Conservation (phyloP, 2,113 vertebrate species). For the Cervus canadensis region DNA sequence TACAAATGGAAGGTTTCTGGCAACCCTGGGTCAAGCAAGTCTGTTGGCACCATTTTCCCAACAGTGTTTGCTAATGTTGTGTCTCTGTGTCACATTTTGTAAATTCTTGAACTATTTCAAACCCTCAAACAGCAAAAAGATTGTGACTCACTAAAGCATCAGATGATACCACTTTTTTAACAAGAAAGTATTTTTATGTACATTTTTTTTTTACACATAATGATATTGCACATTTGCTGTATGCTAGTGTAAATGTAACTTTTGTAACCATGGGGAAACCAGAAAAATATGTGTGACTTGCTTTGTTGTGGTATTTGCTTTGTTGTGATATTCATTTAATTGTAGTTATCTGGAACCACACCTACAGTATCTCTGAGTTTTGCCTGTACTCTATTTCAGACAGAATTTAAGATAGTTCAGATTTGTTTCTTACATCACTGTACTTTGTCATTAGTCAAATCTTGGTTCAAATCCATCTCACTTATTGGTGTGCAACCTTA, state of each 20-base stretch:
- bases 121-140: not conserved
- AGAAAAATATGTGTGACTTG: not conserved
- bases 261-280: not conserved
- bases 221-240: not conserved
- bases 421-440: not conserved
- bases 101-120: not conserved
- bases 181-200: not conserved
- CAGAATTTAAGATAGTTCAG: constrained; percentile 6
- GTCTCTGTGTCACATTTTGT: not conserved
- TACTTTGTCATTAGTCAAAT: not conserved
- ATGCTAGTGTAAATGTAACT: not conserved
- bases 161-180: not conserved
- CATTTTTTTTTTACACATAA: not conserved
- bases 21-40: not conserved
- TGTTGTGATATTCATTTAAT: not conserved
- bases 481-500: not conserved
- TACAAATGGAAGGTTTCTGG: not conserved
- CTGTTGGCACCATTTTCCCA: not conserved
- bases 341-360: not conserved
- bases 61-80: not conserved
- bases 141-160: not conserved
- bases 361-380: not conserved
- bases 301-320: not conserved
- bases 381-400: not conserved
- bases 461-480: not conserved